phyloP scores from a whole-genome alignment of 30 jellyfish, hydroid and myxozoan genomes.

The Haliclystus octoradiatus region DNA sequence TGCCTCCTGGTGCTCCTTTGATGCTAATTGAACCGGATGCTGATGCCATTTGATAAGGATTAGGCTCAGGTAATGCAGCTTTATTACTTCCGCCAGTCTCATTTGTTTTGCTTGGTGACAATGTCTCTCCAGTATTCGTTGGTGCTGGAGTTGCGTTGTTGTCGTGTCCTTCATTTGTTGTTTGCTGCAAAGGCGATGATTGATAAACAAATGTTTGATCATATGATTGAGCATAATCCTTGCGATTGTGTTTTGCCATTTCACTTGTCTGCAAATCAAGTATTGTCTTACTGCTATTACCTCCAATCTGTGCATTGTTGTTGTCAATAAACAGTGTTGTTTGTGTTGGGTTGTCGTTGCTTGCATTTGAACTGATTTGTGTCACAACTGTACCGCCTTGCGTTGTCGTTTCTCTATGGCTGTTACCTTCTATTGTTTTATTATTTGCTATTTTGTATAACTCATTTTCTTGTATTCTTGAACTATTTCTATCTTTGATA shows the following conservation, averaged over 20 bases:
- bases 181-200: not conserved
- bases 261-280: too few relatives aligned
- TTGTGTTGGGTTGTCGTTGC: not conserved
- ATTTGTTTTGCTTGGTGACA: slow-evolving; percentile 23
- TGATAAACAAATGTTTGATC: not conserved
- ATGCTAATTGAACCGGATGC: slow-evolving; percentile 64
- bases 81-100: slow-evolving; percentile 56
- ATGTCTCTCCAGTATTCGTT: not conserved
- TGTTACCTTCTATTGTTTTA: not conserved
- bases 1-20: slow-evolving; percentile 73
- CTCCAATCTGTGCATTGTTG: not conserved
- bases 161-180: not conserved
- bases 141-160: not conserved
- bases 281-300: not conserved
- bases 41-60: slow-evolving; percentile 61
- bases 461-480: slow-evolving; percentile 37
- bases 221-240: not conserved
- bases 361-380: not conserved
- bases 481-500: slow-evolving; percentile 37
- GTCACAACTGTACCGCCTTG: not conserved
- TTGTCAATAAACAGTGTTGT: not conserved
- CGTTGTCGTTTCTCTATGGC: not conserved
- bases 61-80: slow-evolving; percentile 83
- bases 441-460: slow-evolving; percentile 38
- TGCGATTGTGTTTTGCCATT: not conserved